Percentiles rank a stretch among this genome's conserved stretches.
These are phyloP conservation scores for Stichodactyla mertensii DNA, from an alignment of 64 coral and sea anemone genomes.

Conservation along the genomic window DNA sequence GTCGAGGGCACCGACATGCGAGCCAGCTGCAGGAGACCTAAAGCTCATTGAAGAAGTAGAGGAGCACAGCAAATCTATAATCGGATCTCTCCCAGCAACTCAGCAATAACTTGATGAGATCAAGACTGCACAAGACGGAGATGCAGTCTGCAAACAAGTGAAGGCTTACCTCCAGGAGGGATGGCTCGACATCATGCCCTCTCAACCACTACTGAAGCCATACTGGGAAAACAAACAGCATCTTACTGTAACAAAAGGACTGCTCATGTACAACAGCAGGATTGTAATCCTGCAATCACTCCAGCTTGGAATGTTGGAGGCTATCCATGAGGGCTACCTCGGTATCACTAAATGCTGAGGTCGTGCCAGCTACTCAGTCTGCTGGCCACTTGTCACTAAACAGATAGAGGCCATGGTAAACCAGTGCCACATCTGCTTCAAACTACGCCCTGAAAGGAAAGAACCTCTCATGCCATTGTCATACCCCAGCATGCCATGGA, in stretches of 20 bases:
- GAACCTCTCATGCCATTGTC: neutral
- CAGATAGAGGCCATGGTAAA: constrained; percentile 34
- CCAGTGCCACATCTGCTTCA: constrained; percentile 6
- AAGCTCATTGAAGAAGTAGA: neutral
- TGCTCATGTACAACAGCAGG: constrained; percentile 13
- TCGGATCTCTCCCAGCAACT: neutral
- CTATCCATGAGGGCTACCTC: constrained; percentile 13
- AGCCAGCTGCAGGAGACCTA: neutral
- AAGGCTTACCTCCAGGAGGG: neutral
- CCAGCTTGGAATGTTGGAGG: neutral
- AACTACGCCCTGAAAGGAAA: constrained; percentile 11
- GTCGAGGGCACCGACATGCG: neutral
- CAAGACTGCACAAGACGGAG: neutral
- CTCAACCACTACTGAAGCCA: no score
- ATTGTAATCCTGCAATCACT: constrained; percentile 17
- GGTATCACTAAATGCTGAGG: constrained; percentile 33
- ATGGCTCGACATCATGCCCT: neutral
- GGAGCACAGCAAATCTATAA: neutral
- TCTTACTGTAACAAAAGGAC: no score
- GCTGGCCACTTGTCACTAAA: neutral
- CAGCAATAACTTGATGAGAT: neutral
- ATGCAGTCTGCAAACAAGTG: neutral
- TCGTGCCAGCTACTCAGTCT: constrained; percentile 23
- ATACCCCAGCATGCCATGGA: constrained; percentile 20
- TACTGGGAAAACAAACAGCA: no score